These are phyloP conservation scores for Pachyseris speciosa DNA, from an alignment of 64 coral and sea anemone genomes.

Conservation along the genomic window DNA sequence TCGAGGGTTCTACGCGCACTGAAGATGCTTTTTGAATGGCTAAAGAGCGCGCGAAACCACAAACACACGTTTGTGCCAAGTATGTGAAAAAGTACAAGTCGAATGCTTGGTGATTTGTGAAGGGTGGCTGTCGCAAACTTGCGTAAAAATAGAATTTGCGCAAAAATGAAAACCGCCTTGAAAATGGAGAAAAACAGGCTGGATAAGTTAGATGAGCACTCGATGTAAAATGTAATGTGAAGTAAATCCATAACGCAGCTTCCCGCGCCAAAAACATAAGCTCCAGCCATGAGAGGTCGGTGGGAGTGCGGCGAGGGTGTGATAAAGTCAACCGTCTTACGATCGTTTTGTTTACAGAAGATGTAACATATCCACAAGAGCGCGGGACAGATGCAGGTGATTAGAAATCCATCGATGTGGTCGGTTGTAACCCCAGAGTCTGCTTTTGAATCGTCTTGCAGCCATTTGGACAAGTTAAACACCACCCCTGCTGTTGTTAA, in stretches of 20 bases:
- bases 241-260: slow-evolving; percentile 92
- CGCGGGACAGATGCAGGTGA: slow-evolving; percentile 94
- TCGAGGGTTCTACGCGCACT: slow-evolving; percentile 51
- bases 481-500: slow-evolving; percentile 98
- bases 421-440: slow-evolving; percentile 87
- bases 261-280: slow-evolving; percentile 94
- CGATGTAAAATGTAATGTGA: slow-evolving; percentile 96
- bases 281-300: slow-evolving; percentile 88
- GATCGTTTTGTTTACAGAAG: slow-evolving; percentile 95
- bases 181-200: slow-evolving; percentile 95
- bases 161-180: slow-evolving; percentile 94
- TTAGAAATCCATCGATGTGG: slow-evolving; percentile 97
- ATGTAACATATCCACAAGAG: slow-evolving; percentile 98
- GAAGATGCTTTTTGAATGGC: slow-evolving; percentile 88
- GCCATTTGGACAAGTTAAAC: slow-evolving; percentile 96
- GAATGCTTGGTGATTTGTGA: slow-evolving; percentile 93
- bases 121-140: slow-evolving; percentile 97
- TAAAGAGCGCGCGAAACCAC: slow-evolving; percentile 97
- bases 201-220: slow-evolving; percentile 91
- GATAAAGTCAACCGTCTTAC: slow-evolving; percentile 93
- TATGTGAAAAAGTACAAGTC: slow-evolving; percentile 96
- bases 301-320: slow-evolving; percentile 81
- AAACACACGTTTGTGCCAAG: slow-evolving; percentile 96
- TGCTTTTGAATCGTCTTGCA: slow-evolving; percentile 91
- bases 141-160: slow-evolving; percentile 94